Conservation (phyloP, 2,113 vertebrate species). For the Theropithecus gelada region DNA sequence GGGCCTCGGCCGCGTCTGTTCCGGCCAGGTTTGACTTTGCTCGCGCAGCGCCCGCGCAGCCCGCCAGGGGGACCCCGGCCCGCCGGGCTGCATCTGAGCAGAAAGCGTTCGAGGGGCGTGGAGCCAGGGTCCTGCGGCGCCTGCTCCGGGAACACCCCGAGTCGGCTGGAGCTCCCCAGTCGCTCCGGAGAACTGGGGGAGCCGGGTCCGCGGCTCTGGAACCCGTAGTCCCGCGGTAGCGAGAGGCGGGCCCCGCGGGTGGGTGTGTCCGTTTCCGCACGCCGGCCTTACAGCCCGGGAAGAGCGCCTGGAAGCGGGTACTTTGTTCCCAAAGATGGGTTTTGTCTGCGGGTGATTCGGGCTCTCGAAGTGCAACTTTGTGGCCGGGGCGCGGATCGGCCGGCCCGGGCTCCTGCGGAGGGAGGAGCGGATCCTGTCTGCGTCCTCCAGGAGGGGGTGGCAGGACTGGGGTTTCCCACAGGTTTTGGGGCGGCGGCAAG, state of each 20-base stretch:
- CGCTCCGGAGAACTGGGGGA: not conserved
- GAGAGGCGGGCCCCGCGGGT: not conserved
- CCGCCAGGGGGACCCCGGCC: constrained; percentile 78
- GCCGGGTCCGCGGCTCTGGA: accelerated
- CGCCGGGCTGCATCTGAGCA: not conserved
- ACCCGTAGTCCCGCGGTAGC: accelerated
- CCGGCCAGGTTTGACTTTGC: accelerated
- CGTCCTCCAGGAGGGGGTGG: not conserved
- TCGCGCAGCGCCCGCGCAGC: constrained; percentile 37
- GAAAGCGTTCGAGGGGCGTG: constrained; percentile 43
- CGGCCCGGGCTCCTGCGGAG: not conserved
- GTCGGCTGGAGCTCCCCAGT: not conserved
- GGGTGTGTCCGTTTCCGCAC: constrained; percentile 50
- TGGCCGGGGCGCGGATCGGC: not conserved
- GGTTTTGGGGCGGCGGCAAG: not conserved
- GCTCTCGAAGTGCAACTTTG: constrained; percentile 60
- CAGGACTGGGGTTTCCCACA: not conserved
- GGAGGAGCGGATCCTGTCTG: not conserved
- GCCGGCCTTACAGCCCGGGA: not conserved
- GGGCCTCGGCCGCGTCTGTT: accelerated
- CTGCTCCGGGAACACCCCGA: not conserved
- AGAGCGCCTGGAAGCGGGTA: not conserved
- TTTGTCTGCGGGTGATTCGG: not conserved
- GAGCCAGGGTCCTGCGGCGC: not conserved
- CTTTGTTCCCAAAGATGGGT: not conserved